A percentile compares a stretch with the other conserved stretches of the same genome.
phyloP scores from a whole-genome alignment of 2,113 vertebrate species.

The Cebidichthys violaceus region DNA sequence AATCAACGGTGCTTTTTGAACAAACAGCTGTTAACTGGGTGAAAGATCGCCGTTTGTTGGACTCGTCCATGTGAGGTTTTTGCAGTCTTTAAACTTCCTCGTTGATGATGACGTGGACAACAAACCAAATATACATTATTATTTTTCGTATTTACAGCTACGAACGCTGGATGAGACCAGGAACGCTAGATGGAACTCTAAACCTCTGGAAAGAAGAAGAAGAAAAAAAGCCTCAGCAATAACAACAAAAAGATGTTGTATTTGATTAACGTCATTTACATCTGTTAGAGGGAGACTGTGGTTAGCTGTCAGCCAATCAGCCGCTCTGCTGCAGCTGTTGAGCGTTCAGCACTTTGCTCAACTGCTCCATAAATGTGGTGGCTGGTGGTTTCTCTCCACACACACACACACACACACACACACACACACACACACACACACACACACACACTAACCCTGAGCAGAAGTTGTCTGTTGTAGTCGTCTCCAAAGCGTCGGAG shows the following conservation, averaged over 20 bases:
- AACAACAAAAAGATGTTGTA: background rate
- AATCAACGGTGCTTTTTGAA: too few species aligned
- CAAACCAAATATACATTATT: too few species aligned
- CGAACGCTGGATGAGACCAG: too few species aligned
- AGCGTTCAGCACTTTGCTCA: background rate
- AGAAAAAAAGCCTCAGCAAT: background rate
- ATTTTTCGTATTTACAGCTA: too few species aligned
- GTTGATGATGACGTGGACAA: too few species aligned
- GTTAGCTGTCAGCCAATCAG: background rate
- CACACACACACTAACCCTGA: constrained; percentile 68
- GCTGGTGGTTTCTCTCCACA: background rate
- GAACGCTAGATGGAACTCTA: background rate
- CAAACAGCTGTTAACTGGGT: too few species aligned
- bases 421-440: background rate
- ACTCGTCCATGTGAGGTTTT: too few species aligned
- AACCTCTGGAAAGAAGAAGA: background rate
- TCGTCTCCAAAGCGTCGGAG: constrained; percentile 92
- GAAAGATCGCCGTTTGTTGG: too few species aligned
- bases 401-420: background rate
- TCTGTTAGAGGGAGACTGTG: too few species aligned
- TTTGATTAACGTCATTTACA: constrained; percentile 1
- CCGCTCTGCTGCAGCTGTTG: background rate
- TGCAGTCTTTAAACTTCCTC: too few species aligned
- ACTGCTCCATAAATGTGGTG: background rate
- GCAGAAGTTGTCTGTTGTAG: constrained; percentile 81